phyloP scores from a whole-genome alignment of 2,113 vertebrate genomes.

The Craseonycteris thonglongyai region DNA sequence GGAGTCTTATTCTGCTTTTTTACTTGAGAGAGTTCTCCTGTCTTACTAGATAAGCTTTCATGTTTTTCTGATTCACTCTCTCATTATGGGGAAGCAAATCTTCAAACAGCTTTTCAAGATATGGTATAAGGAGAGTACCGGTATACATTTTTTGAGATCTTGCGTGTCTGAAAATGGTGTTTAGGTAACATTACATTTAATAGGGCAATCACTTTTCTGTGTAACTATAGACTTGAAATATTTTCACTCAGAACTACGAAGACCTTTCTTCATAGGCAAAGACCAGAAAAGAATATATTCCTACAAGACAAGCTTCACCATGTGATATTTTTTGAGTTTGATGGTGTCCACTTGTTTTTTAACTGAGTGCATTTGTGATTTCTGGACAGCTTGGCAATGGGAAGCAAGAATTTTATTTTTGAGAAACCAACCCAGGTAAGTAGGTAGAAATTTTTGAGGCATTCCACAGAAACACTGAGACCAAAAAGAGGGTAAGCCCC shows the following conservation, averaged over 20 bases:
- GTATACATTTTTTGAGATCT: background rate
- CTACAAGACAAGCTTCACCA: background rate
- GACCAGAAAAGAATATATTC: background rate
- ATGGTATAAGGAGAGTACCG: background rate
- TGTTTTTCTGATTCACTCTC: background rate
- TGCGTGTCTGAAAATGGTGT: background rate
- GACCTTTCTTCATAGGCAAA: background rate
- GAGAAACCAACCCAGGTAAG: background rate
- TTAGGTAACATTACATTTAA: background rate
- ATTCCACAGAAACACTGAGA: background rate
- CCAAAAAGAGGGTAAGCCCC: background rate
- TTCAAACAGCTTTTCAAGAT: background rate
- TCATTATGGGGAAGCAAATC: background rate
- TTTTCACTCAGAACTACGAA: background rate
- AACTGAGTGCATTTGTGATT: background rate
- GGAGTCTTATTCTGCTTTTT: background rate
- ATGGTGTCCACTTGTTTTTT: background rate
- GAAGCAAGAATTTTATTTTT: background rate
- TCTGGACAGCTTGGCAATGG: background rate
- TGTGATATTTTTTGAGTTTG: background rate
- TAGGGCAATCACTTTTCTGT: background rate
- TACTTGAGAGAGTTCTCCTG: background rate
- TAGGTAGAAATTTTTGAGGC: background rate
- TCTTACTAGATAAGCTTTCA: background rate
- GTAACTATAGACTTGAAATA: background rate